Evolutionary conservation across 2,797 vertebrate genomes (phyloP), one percentile per base, ranked within the genome.

Genomic region (Tragopan temminckii): DNA sequence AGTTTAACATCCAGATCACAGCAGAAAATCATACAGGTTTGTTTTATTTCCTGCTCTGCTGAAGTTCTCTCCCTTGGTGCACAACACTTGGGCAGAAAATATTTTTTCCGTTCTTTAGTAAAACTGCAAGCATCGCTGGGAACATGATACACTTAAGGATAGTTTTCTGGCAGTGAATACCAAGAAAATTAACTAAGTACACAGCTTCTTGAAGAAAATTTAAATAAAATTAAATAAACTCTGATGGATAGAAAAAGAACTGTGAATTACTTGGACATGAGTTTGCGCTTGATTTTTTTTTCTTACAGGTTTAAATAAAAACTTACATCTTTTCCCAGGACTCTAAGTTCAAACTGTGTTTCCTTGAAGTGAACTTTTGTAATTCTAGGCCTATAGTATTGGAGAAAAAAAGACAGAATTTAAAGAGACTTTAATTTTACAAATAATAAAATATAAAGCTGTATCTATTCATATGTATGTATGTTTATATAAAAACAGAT

Each of bases 281-380:
- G 31, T 66, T 25, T 42, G 4, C 24, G 24, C 67, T 42, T 10
- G 5, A 27, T 38, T 59, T 70, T 43, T 29, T 1, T 21, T 80
- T 25, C 64, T 78, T 93, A 78, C 31, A 74, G 33, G 18, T 5
- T 48, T 80, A 81, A 88, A 91, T 62, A 88, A 94, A 77, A 91
- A 98, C 98, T 99, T 98, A 99, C 98, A 96, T 99, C 98, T 98
- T 99, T 98, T 70, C 98, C 98, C 91, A 99, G 78, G 78, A 99
- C 98, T 95, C 98, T 97, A 69, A 99, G 97, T 95, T 99, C 98
- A 97, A 98, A 99, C 35, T 99, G 98, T 59, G 98, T 98, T 97
- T 99, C 98, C 92, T 98, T 99, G 96, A 99, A 99, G 95, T 99
- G 98, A 87, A 99, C 97, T 96, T 99, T 99, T 9, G 98, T 98